Base-by-base conservation (phyloP, 2,888 invertebrate species). In the Caenorhabditis plicata region DNA sequence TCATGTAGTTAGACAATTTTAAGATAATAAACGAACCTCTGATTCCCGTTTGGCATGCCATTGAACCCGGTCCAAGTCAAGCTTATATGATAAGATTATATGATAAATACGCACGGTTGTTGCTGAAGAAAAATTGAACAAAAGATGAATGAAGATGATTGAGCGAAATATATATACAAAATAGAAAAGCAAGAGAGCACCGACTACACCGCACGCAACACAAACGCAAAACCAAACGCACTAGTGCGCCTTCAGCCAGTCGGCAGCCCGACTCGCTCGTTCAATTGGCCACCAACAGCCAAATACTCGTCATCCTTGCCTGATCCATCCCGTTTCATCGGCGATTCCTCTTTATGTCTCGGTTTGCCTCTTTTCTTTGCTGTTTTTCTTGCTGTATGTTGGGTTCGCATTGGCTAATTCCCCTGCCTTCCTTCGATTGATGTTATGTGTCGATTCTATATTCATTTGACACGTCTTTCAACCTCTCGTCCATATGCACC, bases 31-130 rank as follows among this genome's bases (percentile, higher is more conserved):
- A n/a, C n/a, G n/a, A 27, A 75, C 76, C 71, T 75, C 75, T 65
- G 50, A 77, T 77, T 49, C 77, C 77, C 49, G 76, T 77, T 57
- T 77, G 77, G 62, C 76, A 77, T 52, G 77, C 74, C 77, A 77
- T 77, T 15, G 44, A n/a, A n/a, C n/a, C n/a, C n/a, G n/a, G n/a
- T n/a, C n/a, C n/a, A n/a, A n/a, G n/a, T n/a, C n/a, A n/a, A n/a
- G n/a, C n/a, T n/a, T n/a, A n/a, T n/a, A n/a, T n/a, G n/a, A n/a
- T n/a, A n/a, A n/a, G n/a, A n/a, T n/a, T n/a, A n/a, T n/a, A n/a
- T n/a, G n/a, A n/a, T n/a, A n/a, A n/a, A n/a, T n/a, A n/a, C n/a
- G n/a, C n/a, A n/a, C n/a, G n/a, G n/a, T n/a, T n/a, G n/a, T n/a
- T 15, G n/a, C 38, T 23, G 19, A 9, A 33, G 8, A 33, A 33